These are phyloP conservation scores for Liopterus haemorrhoidalis DNA, from an alignment of 2,888 invertebrate species.

Conservation along the genomic window DNA sequence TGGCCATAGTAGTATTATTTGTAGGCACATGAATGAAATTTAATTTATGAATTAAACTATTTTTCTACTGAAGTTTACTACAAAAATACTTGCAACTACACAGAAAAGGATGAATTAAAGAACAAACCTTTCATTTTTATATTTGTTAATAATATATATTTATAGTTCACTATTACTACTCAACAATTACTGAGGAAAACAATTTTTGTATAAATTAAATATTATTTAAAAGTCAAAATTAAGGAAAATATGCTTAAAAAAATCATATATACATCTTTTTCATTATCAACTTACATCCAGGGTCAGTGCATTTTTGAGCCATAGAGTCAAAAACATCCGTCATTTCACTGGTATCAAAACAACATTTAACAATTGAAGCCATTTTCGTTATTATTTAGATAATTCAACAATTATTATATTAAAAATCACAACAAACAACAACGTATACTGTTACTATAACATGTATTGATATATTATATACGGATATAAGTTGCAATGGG, in stretches of 20 bases:
- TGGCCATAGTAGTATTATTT: no score
- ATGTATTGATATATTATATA: neutral
- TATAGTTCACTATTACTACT: no score
- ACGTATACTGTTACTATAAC: neutral
- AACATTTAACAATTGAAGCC: constrained; percentile 72
- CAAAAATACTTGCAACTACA: no score
- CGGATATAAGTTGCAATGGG: neutral
- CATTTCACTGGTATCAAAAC: constrained; percentile 69
- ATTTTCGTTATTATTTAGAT: constrained; percentile 41
- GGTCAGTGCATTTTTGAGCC: constrained; percentile 74
- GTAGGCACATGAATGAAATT: no score
- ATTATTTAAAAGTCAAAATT: neutral
- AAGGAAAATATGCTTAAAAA: neutral
- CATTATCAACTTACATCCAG: constrained; percentile 64
- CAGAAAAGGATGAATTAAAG: no score
- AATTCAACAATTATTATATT: constrained; percentile 4
- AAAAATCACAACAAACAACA: neutral
- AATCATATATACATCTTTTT: neutral
- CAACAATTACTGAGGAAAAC: no score
- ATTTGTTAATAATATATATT: no score
- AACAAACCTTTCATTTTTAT: no score
- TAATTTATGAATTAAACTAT: no score
- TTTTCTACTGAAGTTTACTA: no score
- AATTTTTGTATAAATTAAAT: neutral
- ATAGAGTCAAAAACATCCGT: constrained; percentile 70